Percentiles rank a stretch among this genome's conserved stretches.
Evolutionary conservation across 2,888 invertebrate species (phyloP).

Genomic region (Spicauda simplicius): DNA sequence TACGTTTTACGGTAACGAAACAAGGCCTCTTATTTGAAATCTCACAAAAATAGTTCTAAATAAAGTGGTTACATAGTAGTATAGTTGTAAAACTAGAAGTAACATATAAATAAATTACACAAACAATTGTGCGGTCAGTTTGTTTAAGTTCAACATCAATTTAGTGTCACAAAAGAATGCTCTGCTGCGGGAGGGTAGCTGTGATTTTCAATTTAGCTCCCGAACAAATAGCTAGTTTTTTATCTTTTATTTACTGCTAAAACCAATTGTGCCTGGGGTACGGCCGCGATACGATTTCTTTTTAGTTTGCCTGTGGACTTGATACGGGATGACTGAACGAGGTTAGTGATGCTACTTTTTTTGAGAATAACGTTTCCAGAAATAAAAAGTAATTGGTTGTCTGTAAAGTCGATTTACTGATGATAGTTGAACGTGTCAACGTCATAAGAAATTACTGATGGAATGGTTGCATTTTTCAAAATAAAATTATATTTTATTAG

Average conservation of each 20-base stretch:
- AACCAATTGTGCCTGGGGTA: not conserved
- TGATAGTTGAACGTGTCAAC: no score
- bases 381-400: no score
- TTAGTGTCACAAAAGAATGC: constrained; percentile 2
- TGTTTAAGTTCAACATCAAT: constrained; percentile 1
- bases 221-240: not conserved
- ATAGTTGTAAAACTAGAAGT: no score
- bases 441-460: no score
- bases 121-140: not conserved
- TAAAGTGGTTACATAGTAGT: no score
- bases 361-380: not conserved
- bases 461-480: no score
- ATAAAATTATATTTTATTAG: no score
- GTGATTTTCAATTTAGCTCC: constrained; percentile 1
- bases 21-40: no score
- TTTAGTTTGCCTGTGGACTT: not conserved
- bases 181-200: not conserved
- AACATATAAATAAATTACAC: not conserved
- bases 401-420: no score
- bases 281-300: not conserved
- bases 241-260: not conserved
- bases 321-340: not conserved
- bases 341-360: not conserved
- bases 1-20: no score
- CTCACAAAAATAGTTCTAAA: no score